A percentile compares a stretch with the other conserved stretches of the same genome.
phyloP scores from a whole-genome alignment of 2,113 vertebrate species.

The Hystrix brachyura region DNA sequence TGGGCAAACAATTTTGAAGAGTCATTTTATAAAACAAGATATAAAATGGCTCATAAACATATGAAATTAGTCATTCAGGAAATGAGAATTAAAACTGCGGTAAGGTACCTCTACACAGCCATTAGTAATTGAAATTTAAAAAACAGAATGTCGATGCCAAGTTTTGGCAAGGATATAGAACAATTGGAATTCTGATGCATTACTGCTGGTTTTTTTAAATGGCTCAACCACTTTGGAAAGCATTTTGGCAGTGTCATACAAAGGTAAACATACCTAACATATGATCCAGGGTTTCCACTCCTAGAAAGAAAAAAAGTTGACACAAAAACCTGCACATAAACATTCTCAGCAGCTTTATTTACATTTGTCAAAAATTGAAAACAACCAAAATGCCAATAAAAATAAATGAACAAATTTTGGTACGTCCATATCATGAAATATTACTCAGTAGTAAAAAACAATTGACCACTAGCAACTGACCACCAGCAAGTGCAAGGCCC shows the following conservation, averaged over 20 bases:
- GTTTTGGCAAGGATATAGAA: conserved; percentile 24
- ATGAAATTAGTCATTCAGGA: conserved; percentile 43
- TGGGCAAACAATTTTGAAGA: conserved; percentile 40
- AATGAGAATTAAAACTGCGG: conserved; percentile 29
- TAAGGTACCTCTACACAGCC: neutral
- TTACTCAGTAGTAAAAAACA: neutral
- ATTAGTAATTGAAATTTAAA: conserved; percentile 57
- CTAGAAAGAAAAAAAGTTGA: neutral
- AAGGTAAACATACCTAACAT: neutral
- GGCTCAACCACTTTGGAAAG: conserved; percentile 11
- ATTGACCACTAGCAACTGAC: neutral
- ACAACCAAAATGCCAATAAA: conserved; percentile 38
- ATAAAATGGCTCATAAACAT: neutral
- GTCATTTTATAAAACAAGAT: neutral
- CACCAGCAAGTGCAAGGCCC: too few species aligned
- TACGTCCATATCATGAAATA: neutral
- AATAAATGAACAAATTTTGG: conserved; percentile 13
- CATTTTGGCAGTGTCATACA: conserved; percentile 19
- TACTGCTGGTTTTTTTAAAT: conserved; percentile 29
- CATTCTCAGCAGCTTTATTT: conserved; percentile 31
- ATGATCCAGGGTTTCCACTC: neutral
- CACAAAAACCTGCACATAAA: conserved; percentile 21
- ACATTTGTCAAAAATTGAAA: conserved; percentile 28
- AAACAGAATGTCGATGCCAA: neutral
- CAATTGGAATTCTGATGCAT: conserved; percentile 32